A percentile compares a stretch with the other conserved stretches of the same genome.
These are phyloP conservation scores for Ciconia stormi DNA, from an alignment of 2,113 vertebrate genomes.

Conservation along the genomic window DNA sequence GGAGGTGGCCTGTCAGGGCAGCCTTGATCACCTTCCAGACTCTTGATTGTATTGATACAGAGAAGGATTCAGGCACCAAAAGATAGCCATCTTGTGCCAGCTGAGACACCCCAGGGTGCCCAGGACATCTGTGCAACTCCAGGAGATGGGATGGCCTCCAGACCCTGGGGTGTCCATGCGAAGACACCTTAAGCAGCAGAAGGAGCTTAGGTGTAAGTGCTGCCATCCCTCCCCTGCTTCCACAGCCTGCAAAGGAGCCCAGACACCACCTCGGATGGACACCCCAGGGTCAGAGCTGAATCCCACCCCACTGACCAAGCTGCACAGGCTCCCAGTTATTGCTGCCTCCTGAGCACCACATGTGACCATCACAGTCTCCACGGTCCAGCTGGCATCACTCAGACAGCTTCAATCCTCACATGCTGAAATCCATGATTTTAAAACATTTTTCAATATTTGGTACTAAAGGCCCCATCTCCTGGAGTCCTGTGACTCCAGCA, in stretches of 20 bases:
- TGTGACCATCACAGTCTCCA: not conserved
- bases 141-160: not conserved
- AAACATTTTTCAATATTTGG: not conserved
- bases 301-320: not conserved
- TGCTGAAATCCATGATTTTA: not conserved
- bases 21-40: not conserved
- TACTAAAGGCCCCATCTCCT: not conserved
- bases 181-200: not conserved
- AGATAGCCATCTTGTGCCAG: not conserved
- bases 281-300: not conserved
- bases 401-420: not conserved
- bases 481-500: not conserved
- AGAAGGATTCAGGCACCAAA: not conserved
- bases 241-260: not conserved
- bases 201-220: not conserved
- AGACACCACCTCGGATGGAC: not conserved
- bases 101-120: not conserved
- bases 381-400: not conserved
- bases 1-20: not conserved
- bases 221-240: not conserved
- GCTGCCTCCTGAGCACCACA: not conserved
- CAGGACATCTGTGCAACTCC: not conserved
- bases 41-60: not conserved
- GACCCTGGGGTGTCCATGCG: not conserved
- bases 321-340: not conserved